These are phyloP conservation scores for Gallinago nigripennis DNA, from an alignment of 2,797 vertebrate species.

Conservation along the genomic window DNA sequence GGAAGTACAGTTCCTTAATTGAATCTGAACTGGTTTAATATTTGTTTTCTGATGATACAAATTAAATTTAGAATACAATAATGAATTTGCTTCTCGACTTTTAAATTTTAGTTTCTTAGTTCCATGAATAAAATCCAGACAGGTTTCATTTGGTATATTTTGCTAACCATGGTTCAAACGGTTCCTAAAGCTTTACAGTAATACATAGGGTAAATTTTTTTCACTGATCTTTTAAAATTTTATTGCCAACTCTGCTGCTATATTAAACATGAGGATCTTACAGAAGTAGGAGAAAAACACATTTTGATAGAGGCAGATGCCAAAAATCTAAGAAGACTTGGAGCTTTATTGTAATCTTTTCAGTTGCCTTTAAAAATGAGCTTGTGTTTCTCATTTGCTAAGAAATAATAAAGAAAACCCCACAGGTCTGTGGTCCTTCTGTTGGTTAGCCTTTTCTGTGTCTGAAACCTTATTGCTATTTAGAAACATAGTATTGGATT, in stretches of 20 bases:
- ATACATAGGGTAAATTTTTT: neutral
- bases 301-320: too few relatives aligned
- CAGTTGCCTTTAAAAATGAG: neutral
- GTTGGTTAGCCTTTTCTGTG: neutral
- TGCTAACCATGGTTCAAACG: neutral
- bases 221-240: neutral
- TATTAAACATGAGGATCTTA: neutral
- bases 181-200: neutral
- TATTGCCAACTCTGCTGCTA: neutral
- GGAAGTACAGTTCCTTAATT: neutral
- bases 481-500: neutral
- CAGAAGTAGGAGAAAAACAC: neutral
- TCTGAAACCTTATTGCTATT: neutral
- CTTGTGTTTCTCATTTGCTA: neutral
- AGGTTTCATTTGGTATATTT: neutral
- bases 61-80: neutral
- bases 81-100: neutral
- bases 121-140: constrained; percentile 1
- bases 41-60: neutral
- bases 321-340: neutral
- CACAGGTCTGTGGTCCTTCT: neutral
- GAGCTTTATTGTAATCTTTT: neutral
- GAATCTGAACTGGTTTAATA: neutral
- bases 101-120: neutral
- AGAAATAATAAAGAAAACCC: neutral